Conservation (phyloP, 2,888 invertebrate genomes). For the Eulithis prunata region DNA sequence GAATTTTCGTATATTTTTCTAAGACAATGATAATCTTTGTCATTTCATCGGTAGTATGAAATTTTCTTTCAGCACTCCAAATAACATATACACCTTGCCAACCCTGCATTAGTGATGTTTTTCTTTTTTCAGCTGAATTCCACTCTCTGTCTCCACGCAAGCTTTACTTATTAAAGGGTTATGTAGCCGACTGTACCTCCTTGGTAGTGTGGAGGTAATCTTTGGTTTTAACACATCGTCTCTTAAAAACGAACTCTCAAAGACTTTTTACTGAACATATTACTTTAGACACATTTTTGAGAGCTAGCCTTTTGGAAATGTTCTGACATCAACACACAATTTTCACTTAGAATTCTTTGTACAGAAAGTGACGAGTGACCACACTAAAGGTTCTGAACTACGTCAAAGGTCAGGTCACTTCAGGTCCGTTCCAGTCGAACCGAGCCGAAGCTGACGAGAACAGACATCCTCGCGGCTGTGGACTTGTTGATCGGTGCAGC, state of each 20-base stretch:
- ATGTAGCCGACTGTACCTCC: conserved; percentile 15
- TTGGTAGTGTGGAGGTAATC: not conserved
- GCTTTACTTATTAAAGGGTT: conserved; percentile 25
- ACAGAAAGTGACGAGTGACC: too few species aligned
- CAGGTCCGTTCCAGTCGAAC: conserved; percentile 45
- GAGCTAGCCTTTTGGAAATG: too few species aligned
- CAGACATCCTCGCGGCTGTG: conserved; percentile 59
- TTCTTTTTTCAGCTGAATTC: conserved; percentile 23
- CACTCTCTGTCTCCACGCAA: conserved; percentile 29
- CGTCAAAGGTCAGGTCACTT: too few species aligned
- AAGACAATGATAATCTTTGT: too few species aligned
- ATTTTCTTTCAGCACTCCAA: not conserved
- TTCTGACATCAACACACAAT: too few species aligned
- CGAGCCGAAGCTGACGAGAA: conserved; percentile 68
- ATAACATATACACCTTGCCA: not conserved
- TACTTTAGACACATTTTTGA: too few species aligned
- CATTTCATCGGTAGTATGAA: not conserved
- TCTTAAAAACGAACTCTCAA: too few species aligned
- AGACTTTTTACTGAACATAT: too few species aligned
- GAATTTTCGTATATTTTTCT: too few species aligned
- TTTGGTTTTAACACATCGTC: not conserved
- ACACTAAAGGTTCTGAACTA: too few species aligned
- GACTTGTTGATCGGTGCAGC: conserved; percentile 29
- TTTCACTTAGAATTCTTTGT: too few species aligned
- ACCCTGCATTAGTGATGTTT: conserved; percentile 15